Evolutionary conservation across 2,797 vertebrate genomes (phyloP).

Genomic region (Sardinella longiceps): DNA sequence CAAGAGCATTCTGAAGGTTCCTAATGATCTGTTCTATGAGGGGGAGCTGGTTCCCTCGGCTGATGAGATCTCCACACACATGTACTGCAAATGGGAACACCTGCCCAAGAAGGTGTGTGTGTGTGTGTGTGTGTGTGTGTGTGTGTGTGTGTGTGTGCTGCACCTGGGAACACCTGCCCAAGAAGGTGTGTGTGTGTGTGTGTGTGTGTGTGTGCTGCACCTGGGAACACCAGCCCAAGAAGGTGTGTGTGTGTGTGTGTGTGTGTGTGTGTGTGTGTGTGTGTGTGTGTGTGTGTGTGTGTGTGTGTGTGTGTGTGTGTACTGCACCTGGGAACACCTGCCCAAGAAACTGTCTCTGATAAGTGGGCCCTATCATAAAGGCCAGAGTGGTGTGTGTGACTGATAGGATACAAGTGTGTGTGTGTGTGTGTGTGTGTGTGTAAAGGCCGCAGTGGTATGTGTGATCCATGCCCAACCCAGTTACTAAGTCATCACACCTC

Average conservation of each 20-base stretch:
- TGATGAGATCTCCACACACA: constrained; percentile 59
- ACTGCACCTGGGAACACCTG: no score
- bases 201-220: constrained; percentile 7
- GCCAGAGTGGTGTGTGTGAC: not conserved
- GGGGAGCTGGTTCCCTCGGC: constrained; percentile 77
- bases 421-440: not conserved
- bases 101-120: constrained; percentile 77
- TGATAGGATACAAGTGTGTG: not conserved
- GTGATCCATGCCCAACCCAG: no score
- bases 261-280: constrained; percentile 2
- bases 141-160: no score
- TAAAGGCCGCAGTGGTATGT: not conserved
- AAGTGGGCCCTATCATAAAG: no score
- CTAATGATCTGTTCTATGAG: constrained; percentile 89
- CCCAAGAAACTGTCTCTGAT: no score
- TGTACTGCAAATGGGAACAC: constrained; percentile 84
- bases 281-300: not conserved
- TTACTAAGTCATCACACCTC: no score
- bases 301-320: not conserved
- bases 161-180: no score
- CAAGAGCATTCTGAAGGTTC: constrained; percentile 82
- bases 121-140: no score
- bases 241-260: not conserved
- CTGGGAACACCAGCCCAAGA: no score
- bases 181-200: not conserved